These are phyloP conservation scores for Eilema sororculum DNA, from an alignment of 2,888 invertebrate genomes.

Conservation along the genomic window DNA sequence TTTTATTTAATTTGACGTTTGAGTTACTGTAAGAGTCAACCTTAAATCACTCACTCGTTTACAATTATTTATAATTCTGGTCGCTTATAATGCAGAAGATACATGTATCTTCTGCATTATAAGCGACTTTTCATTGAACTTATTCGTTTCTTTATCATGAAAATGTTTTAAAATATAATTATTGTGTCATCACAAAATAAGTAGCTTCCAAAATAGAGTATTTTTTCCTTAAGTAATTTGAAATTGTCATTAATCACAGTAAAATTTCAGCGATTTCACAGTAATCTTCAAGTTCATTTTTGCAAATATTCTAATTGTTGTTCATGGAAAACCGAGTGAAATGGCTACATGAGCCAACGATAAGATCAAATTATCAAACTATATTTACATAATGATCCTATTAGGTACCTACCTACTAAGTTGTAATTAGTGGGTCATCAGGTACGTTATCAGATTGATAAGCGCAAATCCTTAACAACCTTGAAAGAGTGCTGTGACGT, in stretches of 20 bases:
- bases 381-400: slow-evolving; percentile 3
- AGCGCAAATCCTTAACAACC: slow-evolving; percentile 61
- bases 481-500: slow-evolving; percentile 64
- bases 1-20: slow-evolving; percentile 22
- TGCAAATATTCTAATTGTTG: background rate
- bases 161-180: background rate
- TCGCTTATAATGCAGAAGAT: no score
- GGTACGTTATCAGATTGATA: slow-evolving; percentile 61
- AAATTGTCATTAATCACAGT: background rate
- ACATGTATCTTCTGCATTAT: no score
- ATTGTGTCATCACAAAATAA: background rate
- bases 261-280: background rate
- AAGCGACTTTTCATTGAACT: background rate
- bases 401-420: background rate
- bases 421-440: slow-evolving; percentile 47
- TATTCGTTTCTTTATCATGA: background rate
- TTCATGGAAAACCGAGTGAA: background rate
- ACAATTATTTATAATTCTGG: background rate
- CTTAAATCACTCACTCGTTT: slow-evolving; percentile 29
- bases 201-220: background rate
- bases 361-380: background rate
- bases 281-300: background rate
- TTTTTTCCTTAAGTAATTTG: background rate
- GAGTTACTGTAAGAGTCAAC: slow-evolving; percentile 21
- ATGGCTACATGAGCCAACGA: background rate